A percentile compares a stretch with the other conserved stretches of the same genome.
phyloP scores from a whole-genome alignment of 2,797 vertebrate species.

The Spondyliosoma cantharus region DNA sequence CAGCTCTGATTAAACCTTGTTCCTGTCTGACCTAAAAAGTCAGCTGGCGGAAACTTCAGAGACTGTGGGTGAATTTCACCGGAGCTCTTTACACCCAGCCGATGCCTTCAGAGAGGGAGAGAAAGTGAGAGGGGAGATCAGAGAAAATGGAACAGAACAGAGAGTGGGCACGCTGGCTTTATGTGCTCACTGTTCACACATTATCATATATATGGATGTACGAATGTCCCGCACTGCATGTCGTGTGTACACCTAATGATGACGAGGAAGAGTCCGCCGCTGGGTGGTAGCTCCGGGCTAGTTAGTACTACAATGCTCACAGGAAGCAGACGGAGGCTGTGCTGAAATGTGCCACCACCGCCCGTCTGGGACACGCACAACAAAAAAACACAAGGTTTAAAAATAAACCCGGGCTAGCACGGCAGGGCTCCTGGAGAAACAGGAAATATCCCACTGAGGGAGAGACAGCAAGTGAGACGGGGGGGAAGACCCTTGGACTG shows the following conservation, averaged over 20 bases:
- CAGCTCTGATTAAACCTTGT: slow-evolving; percentile 80
- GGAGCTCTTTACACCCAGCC: slow-evolving; percentile 61
- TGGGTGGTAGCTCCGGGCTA: slow-evolving; percentile 57
- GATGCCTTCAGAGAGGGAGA: slow-evolving; percentile 53
- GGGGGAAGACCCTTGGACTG: slow-evolving; percentile 46
- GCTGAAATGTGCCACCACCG: slow-evolving; percentile 73
- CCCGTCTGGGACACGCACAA: slow-evolving; percentile 77
- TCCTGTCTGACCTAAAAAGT: slow-evolving; percentile 82
- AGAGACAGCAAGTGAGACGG: slow-evolving; percentile 31
- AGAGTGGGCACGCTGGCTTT: slow-evolving; percentile 55
- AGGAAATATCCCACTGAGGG: slow-evolving; percentile 65
- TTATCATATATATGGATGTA: slow-evolving; percentile 45
- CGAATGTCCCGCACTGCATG: slow-evolving; percentile 27
- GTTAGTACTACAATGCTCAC: slow-evolving; percentile 67
- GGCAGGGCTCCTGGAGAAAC: slow-evolving; percentile 61
- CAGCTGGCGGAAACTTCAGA: slow-evolving; percentile 81
- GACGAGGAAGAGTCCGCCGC: slow-evolving; percentile 50
- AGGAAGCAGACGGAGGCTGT: slow-evolving; percentile 75
- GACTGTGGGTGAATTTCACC: slow-evolving; percentile 67
- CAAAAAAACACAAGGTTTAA: slow-evolving; percentile 69
- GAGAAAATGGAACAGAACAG: slow-evolving; percentile 60
- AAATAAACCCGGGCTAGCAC: slow-evolving; percentile 70
- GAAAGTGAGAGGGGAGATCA: slow-evolving; percentile 60
- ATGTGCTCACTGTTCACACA: slow-evolving; percentile 37
- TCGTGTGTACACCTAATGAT: slow-evolving; percentile 50